Evolutionary conservation across 2,113 vertebrate species (phyloP).

Genomic region (Macroglossus sobrinus): DNA sequence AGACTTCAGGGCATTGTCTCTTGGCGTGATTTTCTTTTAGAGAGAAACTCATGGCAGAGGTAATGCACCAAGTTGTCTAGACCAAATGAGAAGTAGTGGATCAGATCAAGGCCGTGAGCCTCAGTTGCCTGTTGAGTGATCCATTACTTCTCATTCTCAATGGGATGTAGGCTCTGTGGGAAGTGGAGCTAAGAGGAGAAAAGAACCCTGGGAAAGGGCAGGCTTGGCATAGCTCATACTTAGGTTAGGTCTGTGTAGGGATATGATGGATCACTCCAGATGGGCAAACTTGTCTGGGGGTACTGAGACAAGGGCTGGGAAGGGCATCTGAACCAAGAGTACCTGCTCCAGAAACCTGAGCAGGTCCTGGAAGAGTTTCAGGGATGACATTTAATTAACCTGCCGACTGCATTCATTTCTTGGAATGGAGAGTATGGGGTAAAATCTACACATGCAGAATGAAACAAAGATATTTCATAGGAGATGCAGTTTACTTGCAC

Average conservation of each 20-base stretch:
- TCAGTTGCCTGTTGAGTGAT: neutral
- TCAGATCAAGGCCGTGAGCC: neutral
- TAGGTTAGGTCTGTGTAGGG: neutral
- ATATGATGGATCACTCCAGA: neutral
- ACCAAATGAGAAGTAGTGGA: neutral
- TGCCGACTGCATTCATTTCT: neutral
- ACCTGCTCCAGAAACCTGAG: neutral
- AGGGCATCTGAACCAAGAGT: neutral
- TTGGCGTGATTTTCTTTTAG: neutral
- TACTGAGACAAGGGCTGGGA: neutral
- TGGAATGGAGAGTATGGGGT: neutral
- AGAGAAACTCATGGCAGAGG: neutral
- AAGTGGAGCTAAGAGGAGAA: neutral
- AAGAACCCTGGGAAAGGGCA: too few species aligned
- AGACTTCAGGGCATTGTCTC: neutral
- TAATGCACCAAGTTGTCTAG: neutral
- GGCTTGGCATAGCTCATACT: too few species aligned
- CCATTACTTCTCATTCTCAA: neutral
- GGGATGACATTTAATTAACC: neutral
- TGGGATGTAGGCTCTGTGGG: accelerated
- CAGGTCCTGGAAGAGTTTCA: neutral
- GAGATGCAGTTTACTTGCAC: neutral
- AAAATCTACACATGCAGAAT: neutral
- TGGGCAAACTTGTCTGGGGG: neutral
- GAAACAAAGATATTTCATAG: neutral